Percentiles rank a stretch among this genome's conserved stretches.
phyloP scores from a whole-genome alignment of 2,797 vertebrate species.

The Dromococcyx pavoninus region DNA sequence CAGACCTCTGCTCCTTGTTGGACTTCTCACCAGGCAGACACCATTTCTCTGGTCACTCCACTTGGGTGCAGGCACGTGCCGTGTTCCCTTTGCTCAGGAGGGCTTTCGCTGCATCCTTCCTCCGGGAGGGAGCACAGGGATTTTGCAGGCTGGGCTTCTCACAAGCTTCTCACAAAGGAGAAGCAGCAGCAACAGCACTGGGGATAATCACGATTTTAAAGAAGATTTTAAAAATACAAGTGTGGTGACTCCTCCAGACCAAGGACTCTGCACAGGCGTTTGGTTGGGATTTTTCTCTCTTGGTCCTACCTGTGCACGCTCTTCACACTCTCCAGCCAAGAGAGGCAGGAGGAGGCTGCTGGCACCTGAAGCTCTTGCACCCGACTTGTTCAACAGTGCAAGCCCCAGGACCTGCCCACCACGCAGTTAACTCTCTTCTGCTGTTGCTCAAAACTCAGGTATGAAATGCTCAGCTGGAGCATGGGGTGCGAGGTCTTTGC shows the following conservation, averaged over 20 bases:
- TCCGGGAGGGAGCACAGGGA: background rate
- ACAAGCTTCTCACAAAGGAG: background rate
- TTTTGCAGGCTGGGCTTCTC: background rate
- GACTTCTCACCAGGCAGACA: background rate
- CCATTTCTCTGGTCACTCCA: background rate
- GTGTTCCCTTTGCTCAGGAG: accelerated
- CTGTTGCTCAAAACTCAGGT: slow-evolving; percentile 82
- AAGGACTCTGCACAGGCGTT: background rate
- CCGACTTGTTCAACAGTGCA: background rate
- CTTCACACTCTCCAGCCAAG: background rate
- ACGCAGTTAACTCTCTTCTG: background rate
- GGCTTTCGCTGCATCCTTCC: background rate
- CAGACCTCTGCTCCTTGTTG: background rate
- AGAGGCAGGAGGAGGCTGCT: background rate
- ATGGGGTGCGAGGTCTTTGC: slow-evolving; percentile 49
- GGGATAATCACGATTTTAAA: slow-evolving; percentile 1
- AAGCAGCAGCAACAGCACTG: background rate
- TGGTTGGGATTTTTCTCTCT: background rate
- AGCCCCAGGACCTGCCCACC: background rate
- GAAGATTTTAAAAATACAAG: background rate
- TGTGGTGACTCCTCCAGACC: background rate
- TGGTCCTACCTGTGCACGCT: background rate
- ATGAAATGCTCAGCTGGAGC: slow-evolving; percentile 72
- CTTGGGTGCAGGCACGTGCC: background rate
- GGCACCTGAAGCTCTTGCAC: background rate